These are phyloP conservation scores for Lytechinus pictus DNA, from an alignment of 35 echinoderm and acorn worm genomes.

Conservation along the genomic window DNA sequence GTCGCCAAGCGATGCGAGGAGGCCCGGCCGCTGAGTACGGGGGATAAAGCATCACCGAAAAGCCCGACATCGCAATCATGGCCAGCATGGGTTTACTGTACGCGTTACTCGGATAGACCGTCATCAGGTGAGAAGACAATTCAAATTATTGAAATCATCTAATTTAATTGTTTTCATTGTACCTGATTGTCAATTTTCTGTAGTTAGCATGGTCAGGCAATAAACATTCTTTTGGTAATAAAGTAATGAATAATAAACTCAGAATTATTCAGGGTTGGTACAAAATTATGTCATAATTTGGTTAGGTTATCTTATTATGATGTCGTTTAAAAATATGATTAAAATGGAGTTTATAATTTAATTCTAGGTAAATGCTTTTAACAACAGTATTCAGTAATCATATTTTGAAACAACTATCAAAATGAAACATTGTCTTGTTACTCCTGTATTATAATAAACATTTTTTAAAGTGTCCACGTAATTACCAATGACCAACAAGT, in stretches of 20 bases:
- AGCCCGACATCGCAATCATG: slow-evolving; percentile 32
- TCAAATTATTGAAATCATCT: not conserved
- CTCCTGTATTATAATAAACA: too few species aligned
- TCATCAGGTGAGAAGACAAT: slow-evolving; percentile 83
- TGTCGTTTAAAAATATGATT: too few species aligned
- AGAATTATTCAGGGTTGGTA: too few species aligned
- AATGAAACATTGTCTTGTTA: too few species aligned
- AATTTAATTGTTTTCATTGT: not conserved
- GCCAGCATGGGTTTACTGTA: slow-evolving; percentile 99
- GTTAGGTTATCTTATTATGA: too few species aligned
- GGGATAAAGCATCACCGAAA: slow-evolving; percentile 30
- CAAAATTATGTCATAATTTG: too few species aligned
- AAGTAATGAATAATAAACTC: not conserved
- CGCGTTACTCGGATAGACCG: slow-evolving; percentile 92
- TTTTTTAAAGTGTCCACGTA: too few species aligned
- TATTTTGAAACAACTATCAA: too few species aligned
- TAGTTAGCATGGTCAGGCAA: not conserved
- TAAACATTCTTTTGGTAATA: not conserved
- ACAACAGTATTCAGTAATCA: too few species aligned
- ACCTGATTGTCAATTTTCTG: not conserved
- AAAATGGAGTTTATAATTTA: too few species aligned
- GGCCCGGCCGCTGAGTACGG: slow-evolving; percentile 36
- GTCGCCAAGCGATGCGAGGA: slow-evolving; percentile 58
- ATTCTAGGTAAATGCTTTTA: too few species aligned
- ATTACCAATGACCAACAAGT: too few species aligned